A percentile compares a stretch with the other conserved stretches of the same genome.
These are phyloP conservation scores for Ecliptopera silaceata DNA, from an alignment of 2,888 invertebrate species.

Conservation along the genomic window DNA sequence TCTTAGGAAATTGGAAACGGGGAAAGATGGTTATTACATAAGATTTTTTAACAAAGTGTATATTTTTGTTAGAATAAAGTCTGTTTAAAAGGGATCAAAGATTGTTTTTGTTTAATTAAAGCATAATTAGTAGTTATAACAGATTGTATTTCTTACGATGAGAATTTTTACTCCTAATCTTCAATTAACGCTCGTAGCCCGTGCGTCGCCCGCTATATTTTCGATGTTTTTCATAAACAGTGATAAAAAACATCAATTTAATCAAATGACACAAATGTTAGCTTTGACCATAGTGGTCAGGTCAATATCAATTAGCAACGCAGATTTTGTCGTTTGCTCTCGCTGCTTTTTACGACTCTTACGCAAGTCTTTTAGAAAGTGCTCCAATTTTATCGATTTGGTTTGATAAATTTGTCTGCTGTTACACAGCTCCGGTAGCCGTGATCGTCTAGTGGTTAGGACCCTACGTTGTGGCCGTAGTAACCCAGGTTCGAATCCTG, in stretches of 20 bases:
- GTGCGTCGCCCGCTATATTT: no score
- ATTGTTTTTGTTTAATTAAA: not conserved
- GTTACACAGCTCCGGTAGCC: conserved; percentile 49
- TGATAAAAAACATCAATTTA: no score
- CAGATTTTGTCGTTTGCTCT: conserved; percentile 5
- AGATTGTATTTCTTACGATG: no score
- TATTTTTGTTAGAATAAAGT: conserved; percentile 1
- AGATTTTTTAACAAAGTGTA: conserved; percentile 1
- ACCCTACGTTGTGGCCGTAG: conserved; percentile 91
- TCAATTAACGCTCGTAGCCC: no score
- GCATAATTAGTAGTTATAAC: no score
- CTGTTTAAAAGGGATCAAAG: not conserved
- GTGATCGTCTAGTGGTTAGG: conserved; percentile 89
- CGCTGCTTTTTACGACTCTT: conserved; percentile 25
- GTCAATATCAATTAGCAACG: conserved; percentile 10
- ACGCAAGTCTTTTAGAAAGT: conserved; percentile 43
- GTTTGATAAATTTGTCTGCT: conserved; percentile 7
- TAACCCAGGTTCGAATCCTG: conserved; percentile 87
- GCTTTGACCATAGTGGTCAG: not conserved
- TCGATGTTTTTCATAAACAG: no score
- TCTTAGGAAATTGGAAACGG: conserved; percentile 14
- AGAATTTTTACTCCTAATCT: no score
- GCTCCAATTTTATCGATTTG: conserved; percentile 32
- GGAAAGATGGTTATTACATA: conserved; percentile 9
- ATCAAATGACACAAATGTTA: not conserved